These are phyloP conservation scores for Copsychus sechellarum DNA, from an alignment of 2,113 vertebrate species.

Conservation along the genomic window DNA sequence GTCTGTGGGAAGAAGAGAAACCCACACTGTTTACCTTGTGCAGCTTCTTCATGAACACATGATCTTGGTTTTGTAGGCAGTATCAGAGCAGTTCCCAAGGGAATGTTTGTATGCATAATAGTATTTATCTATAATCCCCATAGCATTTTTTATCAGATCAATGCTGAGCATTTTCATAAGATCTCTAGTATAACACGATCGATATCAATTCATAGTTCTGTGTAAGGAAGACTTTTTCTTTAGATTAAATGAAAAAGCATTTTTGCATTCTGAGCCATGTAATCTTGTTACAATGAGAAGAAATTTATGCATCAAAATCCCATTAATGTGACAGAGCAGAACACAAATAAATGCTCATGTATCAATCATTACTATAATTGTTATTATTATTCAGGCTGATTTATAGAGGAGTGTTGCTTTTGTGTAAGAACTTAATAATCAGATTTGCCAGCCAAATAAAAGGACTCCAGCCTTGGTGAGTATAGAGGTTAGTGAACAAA, in stretches of 20 bases:
- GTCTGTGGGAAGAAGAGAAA: neutral
- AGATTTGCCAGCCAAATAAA: neutral
- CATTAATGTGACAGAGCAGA: conserved; percentile 5
- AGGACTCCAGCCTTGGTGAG: neutral
- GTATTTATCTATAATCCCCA: conserved; percentile 15
- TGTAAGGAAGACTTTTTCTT: neutral
- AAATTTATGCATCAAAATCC: conserved; percentile 12
- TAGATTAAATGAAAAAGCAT: neutral
- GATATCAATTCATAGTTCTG: neutral
- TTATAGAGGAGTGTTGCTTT: conserved; percentile 13
- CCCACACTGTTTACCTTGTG: neutral
- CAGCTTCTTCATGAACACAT: neutral
- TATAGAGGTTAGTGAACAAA: neutral
- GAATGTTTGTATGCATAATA: conserved; percentile 20
- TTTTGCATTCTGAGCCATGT: neutral
- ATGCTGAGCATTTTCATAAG: neutral
- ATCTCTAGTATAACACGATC: neutral
- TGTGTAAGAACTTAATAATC: conserved; percentile 12
- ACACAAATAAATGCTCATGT: conserved; percentile 16
- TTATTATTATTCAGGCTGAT: conserved; percentile 33
- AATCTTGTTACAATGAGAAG: neutral
- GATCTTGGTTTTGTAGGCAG: neutral
- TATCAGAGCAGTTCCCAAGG: conserved; percentile 27
- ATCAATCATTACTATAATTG: conserved; percentile 46
- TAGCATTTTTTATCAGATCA: conserved; percentile 29